Conservation (phyloP, 2,113 vertebrate genomes). For the Gallinago jamesoni region DNA sequence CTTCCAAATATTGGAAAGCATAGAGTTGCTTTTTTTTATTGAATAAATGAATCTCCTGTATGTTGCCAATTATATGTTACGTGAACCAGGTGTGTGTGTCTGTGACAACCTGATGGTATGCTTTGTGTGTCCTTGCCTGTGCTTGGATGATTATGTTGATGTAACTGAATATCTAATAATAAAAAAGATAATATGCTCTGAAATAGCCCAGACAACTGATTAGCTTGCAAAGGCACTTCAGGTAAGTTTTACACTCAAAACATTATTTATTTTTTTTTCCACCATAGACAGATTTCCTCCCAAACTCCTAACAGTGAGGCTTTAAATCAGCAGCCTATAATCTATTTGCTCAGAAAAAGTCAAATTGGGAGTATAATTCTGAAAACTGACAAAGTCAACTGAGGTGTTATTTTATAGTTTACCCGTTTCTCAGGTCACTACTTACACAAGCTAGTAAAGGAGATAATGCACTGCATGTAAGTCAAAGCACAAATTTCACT, state of each 20-base stretch:
- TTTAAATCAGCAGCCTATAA: neutral
- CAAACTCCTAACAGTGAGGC: neutral
- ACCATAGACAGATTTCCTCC: neutral
- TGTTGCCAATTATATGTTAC: neutral
- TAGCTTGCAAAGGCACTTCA: neutral
- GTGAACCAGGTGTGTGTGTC: neutral
- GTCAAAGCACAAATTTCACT: neutral
- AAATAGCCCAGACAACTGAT: neutral
- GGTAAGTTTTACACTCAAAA: neutral
- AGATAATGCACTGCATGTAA: neutral
- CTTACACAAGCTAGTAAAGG: neutral
- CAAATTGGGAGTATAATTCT: neutral
- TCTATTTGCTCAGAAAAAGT: neutral
- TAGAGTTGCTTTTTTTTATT: neutral
- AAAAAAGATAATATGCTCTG: neutral
- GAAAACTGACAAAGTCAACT: neutral
- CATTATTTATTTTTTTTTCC: neutral
- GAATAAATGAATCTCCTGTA: rapidly evolving
- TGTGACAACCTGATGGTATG: neutral
- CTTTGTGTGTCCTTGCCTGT: neutral
- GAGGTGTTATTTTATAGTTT: neutral
- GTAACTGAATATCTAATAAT: neutral
- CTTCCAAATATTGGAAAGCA: neutral
- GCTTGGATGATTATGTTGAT: neutral
- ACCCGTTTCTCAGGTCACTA: neutral